These are phyloP conservation scores for Heterodera filipjevi DNA, from an alignment of 2,888 invertebrate species.

Conservation along the genomic window DNA sequence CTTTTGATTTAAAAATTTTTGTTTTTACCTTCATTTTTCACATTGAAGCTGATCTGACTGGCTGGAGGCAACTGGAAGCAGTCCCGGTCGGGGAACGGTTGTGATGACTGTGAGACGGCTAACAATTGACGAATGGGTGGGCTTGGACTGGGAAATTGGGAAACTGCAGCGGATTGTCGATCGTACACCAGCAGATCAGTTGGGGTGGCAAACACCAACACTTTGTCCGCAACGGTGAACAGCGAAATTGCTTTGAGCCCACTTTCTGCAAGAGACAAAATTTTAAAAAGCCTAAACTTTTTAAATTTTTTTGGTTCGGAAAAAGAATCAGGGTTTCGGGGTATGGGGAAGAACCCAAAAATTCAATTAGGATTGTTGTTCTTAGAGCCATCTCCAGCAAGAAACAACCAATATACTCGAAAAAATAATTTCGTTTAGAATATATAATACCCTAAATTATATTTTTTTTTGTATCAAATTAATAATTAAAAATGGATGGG, in stretches of 20 bases:
- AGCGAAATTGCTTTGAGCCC: constrained; percentile 60
- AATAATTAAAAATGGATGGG: no score
- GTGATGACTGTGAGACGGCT: constrained; percentile 63
- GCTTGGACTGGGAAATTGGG: constrained; percentile 56
- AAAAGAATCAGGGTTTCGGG: no score
- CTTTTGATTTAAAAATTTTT: no score
- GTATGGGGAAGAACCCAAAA: no score
- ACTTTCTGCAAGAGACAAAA: constrained; percentile 44
- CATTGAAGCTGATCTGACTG: constrained; percentile 54
- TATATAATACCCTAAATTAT: no score
- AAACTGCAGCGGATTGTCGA: constrained; percentile 43
- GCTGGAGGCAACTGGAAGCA: constrained; percentile 61
- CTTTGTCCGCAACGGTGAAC: constrained; percentile 62
- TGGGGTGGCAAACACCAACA: constrained; percentile 62
- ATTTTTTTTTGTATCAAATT: no score
- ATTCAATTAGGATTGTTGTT: no score
- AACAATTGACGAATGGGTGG: constrained; percentile 60
- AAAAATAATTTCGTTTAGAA: no score
- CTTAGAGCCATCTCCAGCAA: no score
- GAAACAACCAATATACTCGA: no score
- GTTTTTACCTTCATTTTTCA: constrained; percentile 56
- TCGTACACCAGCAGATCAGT: constrained; percentile 60
- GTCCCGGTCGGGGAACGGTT: constrained; percentile 58
- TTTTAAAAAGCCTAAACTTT: background rate
- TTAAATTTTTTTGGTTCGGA: no score